Evolutionary conservation across 2,113 vertebrate genomes (phyloP).

Genomic region (Suricata suricatta): DNA sequence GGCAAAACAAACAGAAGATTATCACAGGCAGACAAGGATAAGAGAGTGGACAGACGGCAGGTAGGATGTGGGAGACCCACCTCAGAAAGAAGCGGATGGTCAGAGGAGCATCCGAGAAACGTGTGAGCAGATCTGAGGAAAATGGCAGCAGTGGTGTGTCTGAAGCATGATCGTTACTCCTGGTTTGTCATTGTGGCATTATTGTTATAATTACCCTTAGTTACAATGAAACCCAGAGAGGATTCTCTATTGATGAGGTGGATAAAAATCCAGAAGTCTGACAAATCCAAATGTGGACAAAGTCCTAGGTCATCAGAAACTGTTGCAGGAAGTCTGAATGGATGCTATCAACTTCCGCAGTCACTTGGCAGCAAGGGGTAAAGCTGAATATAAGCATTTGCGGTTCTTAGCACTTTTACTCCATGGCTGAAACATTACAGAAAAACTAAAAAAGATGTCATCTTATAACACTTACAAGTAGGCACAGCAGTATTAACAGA

Average conservation of each 20-base stretch:
- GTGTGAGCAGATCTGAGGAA: not conserved
- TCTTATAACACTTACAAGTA: not conserved
- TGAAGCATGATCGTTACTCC: not conserved
- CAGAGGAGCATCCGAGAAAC: not conserved
- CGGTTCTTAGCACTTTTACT: not conserved
- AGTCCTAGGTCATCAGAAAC: not conserved
- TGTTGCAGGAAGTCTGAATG: not conserved
- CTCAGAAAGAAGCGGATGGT: not conserved
- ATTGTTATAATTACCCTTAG: not conserved
- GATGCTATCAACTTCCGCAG: not conserved
- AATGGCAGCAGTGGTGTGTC: fast-evolving
- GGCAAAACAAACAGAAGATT: not conserved
- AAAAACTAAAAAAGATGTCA: not conserved
- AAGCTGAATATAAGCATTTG: not conserved
- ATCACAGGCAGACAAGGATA: not conserved
- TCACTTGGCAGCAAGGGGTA: fast-evolving
- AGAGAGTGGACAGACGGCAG: not conserved
- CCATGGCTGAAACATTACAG: not conserved
- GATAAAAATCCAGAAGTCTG: not conserved
- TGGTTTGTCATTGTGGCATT: not conserved
- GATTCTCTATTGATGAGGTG: not conserved
- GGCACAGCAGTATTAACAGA: not conserved
- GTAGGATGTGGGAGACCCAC: not conserved
- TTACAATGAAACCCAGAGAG: not conserved
- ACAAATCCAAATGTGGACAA: not conserved